These are phyloP conservation scores for Tetramorium alpestre DNA, from an alignment of 1,140 invertebrate species.

Conservation along the genomic window DNA sequence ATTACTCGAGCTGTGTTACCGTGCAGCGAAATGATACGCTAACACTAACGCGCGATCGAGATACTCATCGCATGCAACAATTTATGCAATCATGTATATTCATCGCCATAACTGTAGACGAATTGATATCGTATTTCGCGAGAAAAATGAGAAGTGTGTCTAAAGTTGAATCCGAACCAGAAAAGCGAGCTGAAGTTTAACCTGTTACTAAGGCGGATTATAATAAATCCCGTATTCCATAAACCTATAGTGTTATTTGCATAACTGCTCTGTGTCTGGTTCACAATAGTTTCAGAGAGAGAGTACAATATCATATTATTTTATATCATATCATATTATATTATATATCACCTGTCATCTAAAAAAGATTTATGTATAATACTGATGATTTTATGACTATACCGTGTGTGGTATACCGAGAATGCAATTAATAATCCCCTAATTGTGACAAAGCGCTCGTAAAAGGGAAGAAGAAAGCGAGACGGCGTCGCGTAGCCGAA, in stretches of 20 bases:
- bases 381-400: not conserved
- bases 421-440: conserved; percentile 1
- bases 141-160: not conserved
- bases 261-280: not conserved
- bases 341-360: not conserved
- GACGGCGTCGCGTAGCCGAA: not conserved
- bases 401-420: not conserved
- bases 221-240: not conserved
- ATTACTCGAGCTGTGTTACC: not conserved
- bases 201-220: not conserved
- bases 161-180: not conserved
- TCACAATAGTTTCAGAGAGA: not conserved
- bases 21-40: not conserved
- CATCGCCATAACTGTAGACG: not conserved
- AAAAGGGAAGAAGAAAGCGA: conserved; percentile 12
- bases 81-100: not conserved
- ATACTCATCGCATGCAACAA: not conserved
- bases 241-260: not conserved
- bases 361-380: not conserved
- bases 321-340: too few species aligned
- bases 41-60: not conserved
- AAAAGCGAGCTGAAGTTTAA: not conserved
- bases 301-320: not conserved
- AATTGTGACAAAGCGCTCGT: conserved; percentile 18
- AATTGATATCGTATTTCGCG: not conserved